A percentile compares a stretch with the other conserved stretches of the same genome.
Evolutionary conservation across 2,113 vertebrate species (phyloP).

Genomic region (Numenius arquata): DNA sequence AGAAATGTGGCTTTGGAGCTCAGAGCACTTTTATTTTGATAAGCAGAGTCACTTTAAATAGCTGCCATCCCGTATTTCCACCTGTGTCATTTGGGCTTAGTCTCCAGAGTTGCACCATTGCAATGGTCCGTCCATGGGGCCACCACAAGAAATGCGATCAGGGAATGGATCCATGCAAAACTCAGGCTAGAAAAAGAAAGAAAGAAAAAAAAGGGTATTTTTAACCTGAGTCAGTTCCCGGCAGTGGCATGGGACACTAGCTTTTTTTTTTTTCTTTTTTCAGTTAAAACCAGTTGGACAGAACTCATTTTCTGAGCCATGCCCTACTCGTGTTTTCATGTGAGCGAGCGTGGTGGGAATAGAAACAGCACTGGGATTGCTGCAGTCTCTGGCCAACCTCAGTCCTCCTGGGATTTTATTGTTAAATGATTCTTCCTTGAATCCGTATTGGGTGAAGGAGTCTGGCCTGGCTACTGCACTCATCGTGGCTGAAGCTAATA

Average conservation of each 20-base stretch:
- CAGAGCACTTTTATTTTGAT: background rate
- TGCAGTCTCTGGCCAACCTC: background rate
- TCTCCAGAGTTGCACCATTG: background rate
- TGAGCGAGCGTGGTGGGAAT: background rate
- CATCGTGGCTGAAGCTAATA: background rate
- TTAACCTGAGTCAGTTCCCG: background rate
- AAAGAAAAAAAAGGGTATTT: rapidly evolving
- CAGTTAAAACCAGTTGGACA: background rate
- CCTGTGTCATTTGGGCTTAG: background rate
- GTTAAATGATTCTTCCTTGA: background rate
- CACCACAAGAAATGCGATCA: background rate
- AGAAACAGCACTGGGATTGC: background rate
- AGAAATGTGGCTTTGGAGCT: background rate
- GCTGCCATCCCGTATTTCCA: background rate
- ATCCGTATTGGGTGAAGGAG: rapidly evolving
- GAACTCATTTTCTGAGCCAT: background rate
- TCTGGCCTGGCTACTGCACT: rapidly evolving
- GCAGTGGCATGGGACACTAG: no score
- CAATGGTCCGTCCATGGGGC: background rate
- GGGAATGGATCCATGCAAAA: background rate
- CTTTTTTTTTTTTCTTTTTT: background rate
- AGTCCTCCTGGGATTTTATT: background rate
- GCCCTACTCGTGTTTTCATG: rapidly evolving
- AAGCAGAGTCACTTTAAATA: background rate
- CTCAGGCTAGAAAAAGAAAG: background rate